Conservation (phyloP, 2,797 vertebrate genomes). For the Prunella strophiata region DNA sequence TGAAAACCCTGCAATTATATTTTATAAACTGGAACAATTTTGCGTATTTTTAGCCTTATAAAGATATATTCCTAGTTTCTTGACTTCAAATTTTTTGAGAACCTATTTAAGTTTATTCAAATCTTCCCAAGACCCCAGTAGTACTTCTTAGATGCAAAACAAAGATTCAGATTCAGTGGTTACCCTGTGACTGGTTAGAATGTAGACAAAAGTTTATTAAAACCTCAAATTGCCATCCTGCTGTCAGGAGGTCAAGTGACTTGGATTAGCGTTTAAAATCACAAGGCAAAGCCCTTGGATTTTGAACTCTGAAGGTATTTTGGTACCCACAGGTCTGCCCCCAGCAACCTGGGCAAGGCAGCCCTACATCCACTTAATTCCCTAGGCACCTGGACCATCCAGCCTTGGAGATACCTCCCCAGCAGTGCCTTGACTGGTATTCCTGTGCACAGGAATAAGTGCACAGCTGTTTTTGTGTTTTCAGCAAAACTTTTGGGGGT, state of each 20-base stretch:
- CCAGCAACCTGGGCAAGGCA: not conserved
- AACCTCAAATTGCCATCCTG: not conserved
- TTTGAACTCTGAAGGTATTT: not conserved
- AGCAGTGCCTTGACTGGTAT: not conserved
- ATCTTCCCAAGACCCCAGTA: not conserved
- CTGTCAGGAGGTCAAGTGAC: not conserved
- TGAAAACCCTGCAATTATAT: not conserved
- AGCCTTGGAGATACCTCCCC: not conserved
- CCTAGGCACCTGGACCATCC: not conserved
- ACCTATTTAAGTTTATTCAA: not conserved
- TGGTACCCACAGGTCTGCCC: not conserved
- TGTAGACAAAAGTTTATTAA: not conserved
- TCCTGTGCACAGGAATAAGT: not conserved
- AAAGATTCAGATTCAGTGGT: not conserved
- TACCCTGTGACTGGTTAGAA: not conserved
- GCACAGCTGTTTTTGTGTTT: not conserved
- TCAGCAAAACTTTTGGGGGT: rapidly evolving
- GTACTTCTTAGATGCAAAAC: not conserved
- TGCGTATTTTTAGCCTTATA: not conserved
- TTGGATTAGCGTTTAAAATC: not conserved
- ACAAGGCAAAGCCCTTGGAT: not conserved
- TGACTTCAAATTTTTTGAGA: not conserved
- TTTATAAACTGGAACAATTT: not conserved
- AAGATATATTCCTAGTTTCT: not conserved
- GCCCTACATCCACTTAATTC: not conserved